Conservation (phyloP, 2,888 invertebrate species). For the Hedychridium roseum region DNA sequence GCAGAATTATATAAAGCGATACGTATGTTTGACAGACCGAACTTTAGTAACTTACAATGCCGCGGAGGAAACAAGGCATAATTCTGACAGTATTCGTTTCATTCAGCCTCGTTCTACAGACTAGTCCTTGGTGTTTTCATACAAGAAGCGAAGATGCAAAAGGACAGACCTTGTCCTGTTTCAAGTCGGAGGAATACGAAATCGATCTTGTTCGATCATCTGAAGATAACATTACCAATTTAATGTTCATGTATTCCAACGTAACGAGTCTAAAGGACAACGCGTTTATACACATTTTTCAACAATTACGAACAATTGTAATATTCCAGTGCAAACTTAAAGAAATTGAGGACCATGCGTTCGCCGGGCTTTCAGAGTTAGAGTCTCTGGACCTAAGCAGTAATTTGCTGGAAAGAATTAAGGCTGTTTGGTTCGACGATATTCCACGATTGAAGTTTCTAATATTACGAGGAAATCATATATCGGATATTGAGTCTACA, state of each 20-base stretch:
- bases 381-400: slow-evolving; percentile 1
- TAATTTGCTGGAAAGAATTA: slow-evolving; percentile 5
- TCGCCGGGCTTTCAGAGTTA: slow-evolving; percentile 2
- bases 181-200: neutral
- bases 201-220: neutral
- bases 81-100: no score
- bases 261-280: neutral
- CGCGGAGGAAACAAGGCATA: no score
- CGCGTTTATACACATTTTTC: neutral
- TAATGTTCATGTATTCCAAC: neutral
- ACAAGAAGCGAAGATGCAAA: neutral
- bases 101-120: no score
- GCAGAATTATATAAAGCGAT: no score
- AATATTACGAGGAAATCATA: slow-evolving; percentile 4
- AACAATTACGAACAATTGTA: neutral
- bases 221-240: neutral
- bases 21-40: no score
- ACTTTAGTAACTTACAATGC: no score
- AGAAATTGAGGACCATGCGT: neutral
- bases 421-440: slow-evolving; percentile 7
- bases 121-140: neutral
- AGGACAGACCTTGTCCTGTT: neutral
- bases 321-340: neutral
- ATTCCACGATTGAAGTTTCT: slow-evolving; percentile 3
- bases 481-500: neutral